Percentiles rank a stretch among this genome's conserved stretches.
Conservation (phyloP, 2,113 vertebrate genomes). For the Vulpes ferrilata region DNA sequence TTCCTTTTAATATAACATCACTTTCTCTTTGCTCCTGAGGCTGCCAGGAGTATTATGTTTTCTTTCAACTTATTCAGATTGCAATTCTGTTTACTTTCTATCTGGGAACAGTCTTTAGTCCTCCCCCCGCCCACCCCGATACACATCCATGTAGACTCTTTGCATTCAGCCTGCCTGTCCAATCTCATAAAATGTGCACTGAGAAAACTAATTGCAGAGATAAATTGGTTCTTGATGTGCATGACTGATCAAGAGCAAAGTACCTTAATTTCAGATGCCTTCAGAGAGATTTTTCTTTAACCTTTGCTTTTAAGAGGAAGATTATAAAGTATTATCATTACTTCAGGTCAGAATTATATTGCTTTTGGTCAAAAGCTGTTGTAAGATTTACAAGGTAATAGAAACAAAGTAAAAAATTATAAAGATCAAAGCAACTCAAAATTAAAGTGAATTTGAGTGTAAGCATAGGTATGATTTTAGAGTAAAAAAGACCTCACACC, state of each 20-base stretch:
- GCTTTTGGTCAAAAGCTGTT: conserved; percentile 80
- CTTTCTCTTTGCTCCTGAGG: conserved; percentile 36
- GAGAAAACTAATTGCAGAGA: conserved; percentile 90
- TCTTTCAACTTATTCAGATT: conserved; percentile 48
- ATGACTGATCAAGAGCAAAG: conserved; percentile 92
- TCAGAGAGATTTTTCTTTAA: conserved; percentile 91
- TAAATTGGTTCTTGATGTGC: conserved; percentile 90
- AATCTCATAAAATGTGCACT: conserved; percentile 90
- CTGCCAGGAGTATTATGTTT: neutral
- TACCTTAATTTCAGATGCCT: conserved; percentile 90
- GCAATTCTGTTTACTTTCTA: conserved; percentile 62
- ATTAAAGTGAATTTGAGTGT: conserved; percentile 79
- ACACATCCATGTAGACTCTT: conserved; percentile 67
- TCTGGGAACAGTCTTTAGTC: conserved; percentile 49
- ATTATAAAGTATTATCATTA: conserved; percentile 89
- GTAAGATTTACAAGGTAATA: conserved; percentile 79
- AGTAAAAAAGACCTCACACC: conserved; percentile 70
- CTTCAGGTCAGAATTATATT: conserved; percentile 83
- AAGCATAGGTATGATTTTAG: conserved; percentile 75
- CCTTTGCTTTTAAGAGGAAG: conserved; percentile 89
- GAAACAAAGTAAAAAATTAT: conserved; percentile 83
- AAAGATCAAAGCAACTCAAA: conserved; percentile 83
- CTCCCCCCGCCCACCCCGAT: neutral
- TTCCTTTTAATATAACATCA: neutral
- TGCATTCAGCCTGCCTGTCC: conserved; percentile 86